These are phyloP conservation scores for Drosophila bocqueti DNA, from an alignment of 1,140 invertebrate species.

Conservation along the genomic window DNA sequence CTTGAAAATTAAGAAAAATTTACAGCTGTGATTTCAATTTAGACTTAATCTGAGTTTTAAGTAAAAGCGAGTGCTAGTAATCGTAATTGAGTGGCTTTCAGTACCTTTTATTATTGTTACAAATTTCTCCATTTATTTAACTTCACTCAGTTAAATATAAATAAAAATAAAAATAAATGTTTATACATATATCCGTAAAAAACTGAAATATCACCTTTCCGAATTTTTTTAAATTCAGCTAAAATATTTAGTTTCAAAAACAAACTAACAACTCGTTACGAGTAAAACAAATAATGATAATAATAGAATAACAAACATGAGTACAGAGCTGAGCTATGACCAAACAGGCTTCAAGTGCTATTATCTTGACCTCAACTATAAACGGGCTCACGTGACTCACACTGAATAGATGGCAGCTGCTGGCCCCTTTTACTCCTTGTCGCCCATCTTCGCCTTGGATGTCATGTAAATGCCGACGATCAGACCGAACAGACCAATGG, in stretches of 20 bases:
- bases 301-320: background rate
- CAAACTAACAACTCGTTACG: background rate
- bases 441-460: constrained; percentile 88
- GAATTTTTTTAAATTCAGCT: background rate
- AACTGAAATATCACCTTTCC: background rate
- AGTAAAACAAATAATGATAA: background rate
- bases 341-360: background rate
- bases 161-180: too few relatives aligned
- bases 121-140: background rate
- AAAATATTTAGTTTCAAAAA: background rate
- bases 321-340: background rate
- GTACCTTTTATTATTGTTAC: too few relatives aligned
- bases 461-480: constrained; percentile 98
- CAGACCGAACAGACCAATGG: constrained; percentile 99
- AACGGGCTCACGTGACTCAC: constrained; percentile 34
- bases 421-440: constrained; percentile 78
- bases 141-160: too few relatives aligned
- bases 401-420: constrained; percentile 16
- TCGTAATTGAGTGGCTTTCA: too few relatives aligned
- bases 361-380: constrained; percentile 10
- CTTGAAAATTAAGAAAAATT: background rate
- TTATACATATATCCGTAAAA: too few relatives aligned
- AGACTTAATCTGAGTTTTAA: background rate
- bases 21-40: background rate
- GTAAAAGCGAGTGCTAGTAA: background rate